phyloP scores from a whole-genome alignment of 2,113 vertebrate genomes.

The Neotragus moschatus region DNA sequence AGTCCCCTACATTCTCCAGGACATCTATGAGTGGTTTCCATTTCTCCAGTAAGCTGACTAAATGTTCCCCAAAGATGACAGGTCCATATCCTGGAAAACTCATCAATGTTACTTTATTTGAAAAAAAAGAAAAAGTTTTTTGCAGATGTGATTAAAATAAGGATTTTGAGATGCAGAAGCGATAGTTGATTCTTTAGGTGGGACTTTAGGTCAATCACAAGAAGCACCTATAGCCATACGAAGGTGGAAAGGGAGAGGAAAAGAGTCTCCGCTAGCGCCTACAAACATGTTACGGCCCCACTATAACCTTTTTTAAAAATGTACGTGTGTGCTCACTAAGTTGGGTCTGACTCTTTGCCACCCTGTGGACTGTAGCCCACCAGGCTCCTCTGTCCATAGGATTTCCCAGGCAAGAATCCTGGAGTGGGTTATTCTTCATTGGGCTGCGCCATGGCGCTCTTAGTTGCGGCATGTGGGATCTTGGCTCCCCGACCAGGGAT shows the following conservation, averaged over 20 bases:
- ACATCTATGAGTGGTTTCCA: neutral
- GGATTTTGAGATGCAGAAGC: neutral
- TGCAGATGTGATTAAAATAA: too few relatives aligned
- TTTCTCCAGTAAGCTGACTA: too few relatives aligned
- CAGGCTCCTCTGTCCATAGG: neutral
- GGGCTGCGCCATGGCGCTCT: neutral
- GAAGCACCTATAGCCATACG: neutral
- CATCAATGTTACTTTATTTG: too few relatives aligned
- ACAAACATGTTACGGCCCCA: neutral
- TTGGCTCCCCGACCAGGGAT: neutral
- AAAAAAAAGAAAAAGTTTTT: neutral
- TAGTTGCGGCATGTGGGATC: neutral
- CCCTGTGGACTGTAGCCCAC: neutral
- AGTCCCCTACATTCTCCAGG: neutral
- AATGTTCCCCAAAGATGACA: neutral
- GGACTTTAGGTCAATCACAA: neutral
- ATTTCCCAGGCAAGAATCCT: neutral
- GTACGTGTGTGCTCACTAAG: too few relatives aligned
- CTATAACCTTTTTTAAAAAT: neutral
- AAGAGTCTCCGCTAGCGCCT: neutral
- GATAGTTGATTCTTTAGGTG: neutral
- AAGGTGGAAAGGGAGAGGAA: neutral
- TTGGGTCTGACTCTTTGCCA: fast-evolving
- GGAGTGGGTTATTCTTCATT: fast-evolving
- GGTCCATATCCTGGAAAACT: neutral